A percentile compares a stretch with the other conserved stretches of the same genome.
Conservation (phyloP, 2,888 invertebrate genomes). For the Phlogophora meticulosa region DNA sequence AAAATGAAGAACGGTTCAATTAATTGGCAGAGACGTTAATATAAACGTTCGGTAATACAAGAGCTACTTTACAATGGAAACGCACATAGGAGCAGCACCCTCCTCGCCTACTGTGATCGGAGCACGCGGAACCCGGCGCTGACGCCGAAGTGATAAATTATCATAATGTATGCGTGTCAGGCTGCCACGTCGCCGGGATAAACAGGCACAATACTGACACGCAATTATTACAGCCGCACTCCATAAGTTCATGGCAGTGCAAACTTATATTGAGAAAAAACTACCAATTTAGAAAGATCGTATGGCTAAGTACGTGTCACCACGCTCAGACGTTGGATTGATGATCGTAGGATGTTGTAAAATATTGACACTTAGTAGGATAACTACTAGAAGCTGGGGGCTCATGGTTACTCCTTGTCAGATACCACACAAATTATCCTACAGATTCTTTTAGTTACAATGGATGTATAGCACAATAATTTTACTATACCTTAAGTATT, state of each 20-base stretch:
- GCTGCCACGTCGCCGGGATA: constrained; percentile 38
- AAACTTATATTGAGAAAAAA: constrained; percentile 10
- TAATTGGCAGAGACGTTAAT: no score
- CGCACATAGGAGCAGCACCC: constrained; percentile 34
- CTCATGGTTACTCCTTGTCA: no score
- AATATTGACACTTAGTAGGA: no score
- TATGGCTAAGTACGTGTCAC: no score
- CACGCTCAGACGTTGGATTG: neutral
- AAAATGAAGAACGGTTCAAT: no score
- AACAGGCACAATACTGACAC: constrained; percentile 51
- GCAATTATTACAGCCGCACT: constrained; percentile 50
- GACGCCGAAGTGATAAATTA: constrained; percentile 69
- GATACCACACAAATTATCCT: no score
- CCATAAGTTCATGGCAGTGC: constrained; percentile 29
- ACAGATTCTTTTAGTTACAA: no score
- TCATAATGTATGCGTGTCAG: constrained; percentile 69
- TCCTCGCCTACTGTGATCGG: constrained; percentile 38
- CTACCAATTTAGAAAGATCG: neutral
- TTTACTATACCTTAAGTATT: no score
- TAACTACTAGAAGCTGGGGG: no score
- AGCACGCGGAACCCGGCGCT: constrained; percentile 40
- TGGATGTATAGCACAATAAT: no score
- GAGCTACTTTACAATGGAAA: constrained; percentile 31
- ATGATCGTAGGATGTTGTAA: neutral
- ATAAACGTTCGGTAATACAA: neutral